Evolutionary conservation across 30 jellyfish, hydroid and myxozoan species (phyloP).

Genomic region (Rhopilema esculentum): DNA sequence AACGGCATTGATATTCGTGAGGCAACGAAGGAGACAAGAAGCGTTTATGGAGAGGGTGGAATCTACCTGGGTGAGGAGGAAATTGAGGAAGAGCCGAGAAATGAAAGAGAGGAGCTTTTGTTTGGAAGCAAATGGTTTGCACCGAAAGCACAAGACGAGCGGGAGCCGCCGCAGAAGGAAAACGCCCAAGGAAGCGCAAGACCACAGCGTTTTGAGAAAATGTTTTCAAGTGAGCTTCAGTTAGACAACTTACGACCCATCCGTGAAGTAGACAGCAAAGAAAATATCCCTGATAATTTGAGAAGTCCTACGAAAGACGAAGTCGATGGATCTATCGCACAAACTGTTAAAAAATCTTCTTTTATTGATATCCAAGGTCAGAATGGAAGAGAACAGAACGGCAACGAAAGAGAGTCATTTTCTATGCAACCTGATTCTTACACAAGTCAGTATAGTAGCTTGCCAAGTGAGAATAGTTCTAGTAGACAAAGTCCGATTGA

Average conservation of each 20-base stretch:
- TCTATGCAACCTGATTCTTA: conserved; percentile 65
- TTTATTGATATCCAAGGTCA: conserved; percentile 51
- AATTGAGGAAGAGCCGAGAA: conserved; percentile 45
- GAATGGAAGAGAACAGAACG: conserved; percentile 23
- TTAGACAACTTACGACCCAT: conserved; percentile 68
- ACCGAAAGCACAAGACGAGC: conserved; percentile 41
- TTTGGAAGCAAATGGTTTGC: conserved; percentile 53
- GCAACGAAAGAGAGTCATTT: conserved; percentile 15
- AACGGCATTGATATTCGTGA: conserved; percentile 17
- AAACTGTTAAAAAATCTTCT: conserved; percentile 30
- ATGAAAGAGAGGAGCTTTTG: conserved; percentile 55
- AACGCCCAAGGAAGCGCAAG: not conserved
- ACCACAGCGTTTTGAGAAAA: conserved; percentile 44
- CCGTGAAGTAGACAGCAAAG: conserved; percentile 74
- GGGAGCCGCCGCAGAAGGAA: conserved; percentile 17
- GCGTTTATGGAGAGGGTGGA: conserved; percentile 71
- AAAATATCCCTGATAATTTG: conserved; percentile 43
- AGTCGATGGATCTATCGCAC: conserved; percentile 14
- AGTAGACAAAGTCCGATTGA: conserved; percentile 68
- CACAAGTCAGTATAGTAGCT: conserved; percentile 64
- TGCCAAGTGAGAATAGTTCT: conserved; percentile 73
- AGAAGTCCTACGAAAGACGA: conserved; percentile 7
- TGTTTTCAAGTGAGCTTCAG: conserved; percentile 59
- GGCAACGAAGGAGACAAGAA: conserved; percentile 20
- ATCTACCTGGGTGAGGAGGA: conserved; percentile 85